Percentiles rank a stretch among this genome's conserved stretches.
These are phyloP conservation scores for Tribolium castaneum DNA, from an alignment of 1,140 invertebrate genomes.

Conservation along the genomic window DNA sequence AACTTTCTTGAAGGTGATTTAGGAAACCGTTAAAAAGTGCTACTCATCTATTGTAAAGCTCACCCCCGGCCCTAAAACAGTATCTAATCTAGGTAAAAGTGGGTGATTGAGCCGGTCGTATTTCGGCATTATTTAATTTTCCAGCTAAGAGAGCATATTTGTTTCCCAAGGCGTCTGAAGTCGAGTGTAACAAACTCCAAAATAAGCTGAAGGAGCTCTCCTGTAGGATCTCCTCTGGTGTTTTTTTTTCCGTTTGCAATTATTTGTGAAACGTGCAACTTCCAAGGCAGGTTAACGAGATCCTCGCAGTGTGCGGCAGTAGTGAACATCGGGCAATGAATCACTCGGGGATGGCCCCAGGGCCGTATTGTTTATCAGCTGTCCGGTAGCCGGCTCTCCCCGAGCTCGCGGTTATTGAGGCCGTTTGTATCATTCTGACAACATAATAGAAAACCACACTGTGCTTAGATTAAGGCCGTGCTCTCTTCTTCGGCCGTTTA, in stretches of 20 bases:
- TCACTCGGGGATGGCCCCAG: conserved; percentile 52
- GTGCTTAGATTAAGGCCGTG: conserved; percentile 57
- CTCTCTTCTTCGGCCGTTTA: conserved; percentile 55
- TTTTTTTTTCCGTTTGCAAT: conserved; percentile 20
- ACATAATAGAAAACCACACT: conserved; percentile 61
- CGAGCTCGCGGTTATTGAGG: conserved; percentile 59
- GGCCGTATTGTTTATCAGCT: conserved; percentile 60
- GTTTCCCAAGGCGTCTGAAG: conserved; percentile 57
- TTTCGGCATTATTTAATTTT: conserved; percentile 63
- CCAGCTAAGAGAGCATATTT: conserved; percentile 59
- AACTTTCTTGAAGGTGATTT: too few species aligned
- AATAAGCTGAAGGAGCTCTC: conserved; percentile 38
- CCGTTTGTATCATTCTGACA: conserved; percentile 62
- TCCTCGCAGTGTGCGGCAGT: conserved; percentile 28
- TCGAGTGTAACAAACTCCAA: conserved; percentile 56
- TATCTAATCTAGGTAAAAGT: conserved; percentile 3
- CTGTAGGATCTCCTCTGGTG: neutral
- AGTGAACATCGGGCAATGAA: conserved; percentile 50
- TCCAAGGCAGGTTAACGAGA: conserved; percentile 37
- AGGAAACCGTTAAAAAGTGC: too few species aligned
- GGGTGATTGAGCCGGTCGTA: conserved; percentile 48
- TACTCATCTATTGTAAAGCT: neutral
- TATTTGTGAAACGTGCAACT: conserved; percentile 32
- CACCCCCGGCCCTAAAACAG: neutral
- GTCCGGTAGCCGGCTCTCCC: conserved; percentile 57